phyloP scores from a whole-genome alignment of 1,140 invertebrate genomes.

The Meloidogyne floridensis region DNA sequence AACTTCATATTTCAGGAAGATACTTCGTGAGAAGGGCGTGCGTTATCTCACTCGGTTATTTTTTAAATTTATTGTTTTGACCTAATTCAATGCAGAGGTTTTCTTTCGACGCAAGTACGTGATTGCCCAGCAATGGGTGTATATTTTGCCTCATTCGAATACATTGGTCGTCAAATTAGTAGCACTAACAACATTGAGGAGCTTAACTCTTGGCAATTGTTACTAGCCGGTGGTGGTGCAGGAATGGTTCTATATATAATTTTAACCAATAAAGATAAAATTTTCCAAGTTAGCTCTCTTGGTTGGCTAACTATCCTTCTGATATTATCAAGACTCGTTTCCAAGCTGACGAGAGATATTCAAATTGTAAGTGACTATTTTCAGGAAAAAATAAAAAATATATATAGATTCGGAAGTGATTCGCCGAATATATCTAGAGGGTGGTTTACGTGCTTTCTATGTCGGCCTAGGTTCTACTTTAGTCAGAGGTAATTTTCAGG shows the following conservation, averaged over 20 bases:
- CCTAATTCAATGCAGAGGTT: slow-evolving; percentile 72
- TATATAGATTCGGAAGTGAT: slow-evolving; percentile 71
- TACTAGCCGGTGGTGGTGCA: slow-evolving; percentile 57
- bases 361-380: slow-evolving; percentile 18
- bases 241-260: slow-evolving; percentile 6
- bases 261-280: slow-evolving; percentile 69
- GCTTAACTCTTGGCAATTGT: slow-evolving; percentile 51
- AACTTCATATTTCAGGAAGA: neutral
- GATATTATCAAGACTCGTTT: slow-evolving; percentile 86
- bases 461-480: slow-evolving; percentile 63
- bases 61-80: slow-evolving; percentile 43
- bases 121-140: slow-evolving; percentile 75
- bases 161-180: slow-evolving; percentile 68
- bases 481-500: slow-evolving; percentile 49
- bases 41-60: slow-evolving; percentile 38
- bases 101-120: slow-evolving; percentile 75
- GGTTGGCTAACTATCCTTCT: slow-evolving; percentile 82
- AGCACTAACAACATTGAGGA: slow-evolving; percentile 51
- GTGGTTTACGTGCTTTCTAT: slow-evolving; percentile 71
- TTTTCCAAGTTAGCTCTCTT: slow-evolving; percentile 79
- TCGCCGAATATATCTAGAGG: slow-evolving; percentile 75
- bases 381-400: slow-evolving; percentile 57
- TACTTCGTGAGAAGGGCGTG: slow-evolving; percentile 71
- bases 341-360: slow-evolving; percentile 75
- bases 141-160: slow-evolving; percentile 79